Evolutionary conservation across 2,113 vertebrate genomes (phyloP), one percentile per base, ranked within the genome.

Genomic region (Eurypyga helias): DNA sequence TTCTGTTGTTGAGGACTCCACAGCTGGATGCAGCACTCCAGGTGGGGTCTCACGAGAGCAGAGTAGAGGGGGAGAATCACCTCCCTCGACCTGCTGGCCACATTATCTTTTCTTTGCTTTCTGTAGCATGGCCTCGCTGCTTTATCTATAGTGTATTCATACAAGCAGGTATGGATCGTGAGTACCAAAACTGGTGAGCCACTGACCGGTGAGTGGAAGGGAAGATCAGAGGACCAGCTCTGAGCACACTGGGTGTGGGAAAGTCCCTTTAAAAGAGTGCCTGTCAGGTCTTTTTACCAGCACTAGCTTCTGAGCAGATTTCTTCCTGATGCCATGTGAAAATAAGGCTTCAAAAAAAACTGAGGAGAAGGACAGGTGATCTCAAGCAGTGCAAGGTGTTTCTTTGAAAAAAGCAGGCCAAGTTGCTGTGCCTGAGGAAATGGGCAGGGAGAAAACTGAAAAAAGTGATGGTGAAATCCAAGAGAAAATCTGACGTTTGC

Each of bases 151-250:
- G 20, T 34, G 26, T 55, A 13, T 31, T 7, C 13, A 7, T 38
- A 17, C 33, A 88, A 65, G 51, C 36, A 71, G 67, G 23, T 29
- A n/a, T 10, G 10, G 29, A 29, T 24, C 3, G 1, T 1, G 5
- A 45, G 20, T 31, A 25, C 13, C 36, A 45, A n/a, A 83, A 45
- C 3, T 13, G 11, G 17, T 65, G 29, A 89, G 23, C 10, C 26
- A 23, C n/a, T 2, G 2, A 4, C 3, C 1, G 2, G 26, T 7
- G 7, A 58, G 6, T 2, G 2, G 67, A 15, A 65, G 18, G 21
- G 29, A 36, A 80, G 51, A 24, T 10, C 28, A 26, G 51, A 25
- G 36, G 29, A 54, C 28, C 20, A 49, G 41, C 48, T 75, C 26
- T 11, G 48, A 69, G 23, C 29, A 52, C 2, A 7, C 10, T 6